Base-by-base conservation (phyloP, 2,888 invertebrate species). In the Pollenia angustigena region DNA sequence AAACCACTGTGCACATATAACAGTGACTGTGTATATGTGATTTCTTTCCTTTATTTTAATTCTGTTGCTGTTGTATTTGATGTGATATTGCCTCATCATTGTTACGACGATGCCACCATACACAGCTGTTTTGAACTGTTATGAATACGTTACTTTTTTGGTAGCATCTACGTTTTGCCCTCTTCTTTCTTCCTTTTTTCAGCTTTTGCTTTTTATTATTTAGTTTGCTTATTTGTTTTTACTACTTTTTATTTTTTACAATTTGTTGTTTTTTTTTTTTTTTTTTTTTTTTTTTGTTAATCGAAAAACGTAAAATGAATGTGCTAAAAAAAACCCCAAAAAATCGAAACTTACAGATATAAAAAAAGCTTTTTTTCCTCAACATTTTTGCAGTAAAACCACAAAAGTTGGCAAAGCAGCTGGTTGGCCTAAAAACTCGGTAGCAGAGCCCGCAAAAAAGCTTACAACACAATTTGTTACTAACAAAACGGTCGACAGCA, bases 371-470 rank as follows among this genome's bases (percentile, higher is more conserved):
- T 40, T 84, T 78, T 71, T 54, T 12, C 60, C 11, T 4, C 18
- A 46, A 75, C 50, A 81, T 74, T 68, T 87, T 82, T 72, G 83
- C 88, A 82, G 82, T 82, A 85, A 89, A 88, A 83, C 88, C 87
- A 83, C 88, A 88, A 88, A 23, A 84, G 76, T 84, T 84, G 68
- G 66, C 78, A 85, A 76, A 74, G 81, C 74, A 79, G 68, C 66
- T 81, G 81, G 68, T 58, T 81, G 81, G 82, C 69, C 68, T 82
- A 79, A 82, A 74, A 80, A 75, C 18, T 69, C 72, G n/a, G 78
- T 44, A 74, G 81, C 81, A 82, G 86, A 52, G 81, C 10, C 2
- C 32, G 4, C 32, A 32, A 32, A 32, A 46, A 68, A 76, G 81
- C 87, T 83, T 62, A 71, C 68, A 14, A 76, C 74, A 69, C 52